Percentiles rank a stretch among this genome's conserved stretches.
Evolutionary conservation across 2,113 vertebrate species (phyloP).

Genomic region (Otolemur garnettii): DNA sequence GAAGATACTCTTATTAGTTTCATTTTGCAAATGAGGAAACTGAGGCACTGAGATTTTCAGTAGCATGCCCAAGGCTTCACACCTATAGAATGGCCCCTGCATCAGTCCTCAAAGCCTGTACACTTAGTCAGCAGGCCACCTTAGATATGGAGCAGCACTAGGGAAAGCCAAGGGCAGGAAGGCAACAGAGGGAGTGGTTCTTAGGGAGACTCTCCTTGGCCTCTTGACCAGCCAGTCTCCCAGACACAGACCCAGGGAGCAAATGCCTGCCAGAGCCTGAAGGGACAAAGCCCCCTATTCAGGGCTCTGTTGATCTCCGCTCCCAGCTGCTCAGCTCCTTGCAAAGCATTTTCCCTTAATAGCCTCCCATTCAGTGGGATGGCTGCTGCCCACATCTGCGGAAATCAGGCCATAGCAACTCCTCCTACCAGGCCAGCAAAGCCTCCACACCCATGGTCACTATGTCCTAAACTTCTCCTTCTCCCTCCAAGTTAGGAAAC

Average conservation of each 20-base stretch:
- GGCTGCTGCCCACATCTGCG: slow-evolving; percentile 80
- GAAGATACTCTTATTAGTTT: background rate
- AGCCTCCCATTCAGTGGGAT: slow-evolving; percentile 76
- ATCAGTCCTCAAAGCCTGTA: background rate
- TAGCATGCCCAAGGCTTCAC: background rate
- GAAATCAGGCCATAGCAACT: slow-evolving; percentile 78
- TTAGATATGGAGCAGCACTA: background rate
- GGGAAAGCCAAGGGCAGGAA: background rate
- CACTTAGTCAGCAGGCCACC: background rate
- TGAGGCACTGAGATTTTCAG: background rate
- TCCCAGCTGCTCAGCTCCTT: slow-evolving; percentile 83
- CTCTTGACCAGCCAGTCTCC: slow-evolving; percentile 51
- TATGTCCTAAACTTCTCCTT: slow-evolving; percentile 26
- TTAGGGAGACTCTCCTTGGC: background rate
- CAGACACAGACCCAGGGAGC: slow-evolving; percentile 61
- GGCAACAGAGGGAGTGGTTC: background rate
- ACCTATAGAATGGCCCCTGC: background rate
- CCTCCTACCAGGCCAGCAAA: slow-evolving; percentile 74
- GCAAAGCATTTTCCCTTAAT: slow-evolving; percentile 85
- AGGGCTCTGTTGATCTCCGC: slow-evolving; percentile 48
- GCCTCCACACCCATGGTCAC: slow-evolving; percentile 40
- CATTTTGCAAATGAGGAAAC: slow-evolving; percentile 9
- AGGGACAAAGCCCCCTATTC: slow-evolving; percentile 75
- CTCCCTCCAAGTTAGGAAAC: background rate
- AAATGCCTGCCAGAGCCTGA: slow-evolving; percentile 13